These are phyloP conservation scores for Enteromius treurensis DNA, from an alignment of 2,797 vertebrate genomes.

Conservation along the genomic window DNA sequence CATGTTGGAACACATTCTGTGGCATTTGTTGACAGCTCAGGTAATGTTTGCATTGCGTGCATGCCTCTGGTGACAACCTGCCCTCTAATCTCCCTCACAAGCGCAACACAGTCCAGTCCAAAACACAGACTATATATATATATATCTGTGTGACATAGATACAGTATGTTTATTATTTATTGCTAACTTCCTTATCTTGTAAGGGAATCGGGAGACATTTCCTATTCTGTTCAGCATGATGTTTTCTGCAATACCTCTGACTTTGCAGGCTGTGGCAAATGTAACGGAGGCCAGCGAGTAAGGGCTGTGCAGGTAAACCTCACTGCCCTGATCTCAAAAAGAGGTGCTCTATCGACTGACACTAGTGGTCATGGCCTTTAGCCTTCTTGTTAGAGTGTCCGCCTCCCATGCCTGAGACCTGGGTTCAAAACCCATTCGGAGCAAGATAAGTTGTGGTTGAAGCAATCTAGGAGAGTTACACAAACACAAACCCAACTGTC, in stretches of 20 bases:
- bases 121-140: not conserved
- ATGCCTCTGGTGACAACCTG: not conserved
- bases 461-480: no score
- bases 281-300: no score
- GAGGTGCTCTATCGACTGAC: no score
- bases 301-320: no score
- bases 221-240: not conserved
- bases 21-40: constrained; percentile 23
- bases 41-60: constrained; percentile 13
- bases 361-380: no score
- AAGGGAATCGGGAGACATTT: not conserved
- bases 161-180: not conserved
- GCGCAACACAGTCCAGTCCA: not conserved
- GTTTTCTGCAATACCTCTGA: not conserved
- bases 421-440: no score
- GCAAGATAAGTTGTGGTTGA: no score
- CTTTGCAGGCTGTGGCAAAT: not conserved
- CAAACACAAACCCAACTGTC: not conserved
- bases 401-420: no score
- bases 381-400: no score
- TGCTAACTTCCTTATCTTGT: not conserved
- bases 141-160: not conserved
- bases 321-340: no score
- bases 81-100: not conserved
- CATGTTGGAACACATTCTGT: constrained; percentile 27